phyloP scores from a whole-genome alignment of 2,797 vertebrate genomes.

The Yasuhikotakia modesta region DNA sequence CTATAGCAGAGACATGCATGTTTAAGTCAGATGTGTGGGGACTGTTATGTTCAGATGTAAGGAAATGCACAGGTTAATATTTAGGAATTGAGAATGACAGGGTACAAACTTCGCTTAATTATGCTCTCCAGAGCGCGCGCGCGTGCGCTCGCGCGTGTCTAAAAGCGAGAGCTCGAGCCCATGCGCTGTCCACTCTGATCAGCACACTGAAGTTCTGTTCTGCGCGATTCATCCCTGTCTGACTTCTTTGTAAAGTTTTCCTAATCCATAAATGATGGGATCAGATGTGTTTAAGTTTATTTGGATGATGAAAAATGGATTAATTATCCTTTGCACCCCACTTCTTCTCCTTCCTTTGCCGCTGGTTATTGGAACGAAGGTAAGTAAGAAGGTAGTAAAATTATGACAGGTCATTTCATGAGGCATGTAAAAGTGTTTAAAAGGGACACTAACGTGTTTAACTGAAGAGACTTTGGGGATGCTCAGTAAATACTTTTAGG shows the following conservation, averaged over 20 bases:
- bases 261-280: slow-evolving; percentile 57
- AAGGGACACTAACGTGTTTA: not conserved
- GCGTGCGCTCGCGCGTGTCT: not conserved
- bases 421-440: not conserved
- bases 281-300: slow-evolving; percentile 59
- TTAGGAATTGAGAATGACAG: not conserved
- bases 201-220: slow-evolving; percentile 12
- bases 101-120: slow-evolving; percentile 12
- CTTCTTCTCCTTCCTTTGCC: slow-evolving; percentile 84
- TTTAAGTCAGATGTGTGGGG: not conserved
- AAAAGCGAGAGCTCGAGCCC: not conserved
- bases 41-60: not conserved
- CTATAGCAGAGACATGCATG: too few relatives aligned
- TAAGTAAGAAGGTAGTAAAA: slow-evolving; percentile 63
- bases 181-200: not conserved
- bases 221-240: not conserved
- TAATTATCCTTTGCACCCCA: slow-evolving; percentile 78
- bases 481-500: not conserved
- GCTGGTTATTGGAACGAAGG: slow-evolving; percentile 77
- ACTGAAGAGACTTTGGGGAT: not conserved
- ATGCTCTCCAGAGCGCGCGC: not conserved
- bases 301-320: slow-evolving; percentile 71
- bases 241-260: not conserved
- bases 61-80: slow-evolving; percentile 25
- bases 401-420: not conserved